Percentiles rank a stretch among this genome's conserved stretches.
Evolutionary conservation across 1,140 invertebrate species (phyloP).

Genomic region (Triops cancriformis): DNA sequence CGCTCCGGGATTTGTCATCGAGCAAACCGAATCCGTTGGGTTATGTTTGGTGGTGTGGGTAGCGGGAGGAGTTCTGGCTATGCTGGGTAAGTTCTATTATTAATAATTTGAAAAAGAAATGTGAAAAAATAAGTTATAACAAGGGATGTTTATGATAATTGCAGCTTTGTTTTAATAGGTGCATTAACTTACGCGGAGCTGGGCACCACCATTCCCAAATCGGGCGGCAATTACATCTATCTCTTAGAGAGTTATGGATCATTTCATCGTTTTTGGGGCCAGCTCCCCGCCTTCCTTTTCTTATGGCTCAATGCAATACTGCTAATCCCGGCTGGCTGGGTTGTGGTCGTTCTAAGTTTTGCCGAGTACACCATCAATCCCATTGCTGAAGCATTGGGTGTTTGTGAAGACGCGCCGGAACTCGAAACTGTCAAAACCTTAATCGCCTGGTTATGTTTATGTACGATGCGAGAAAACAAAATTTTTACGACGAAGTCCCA

Average conservation of each 20-base stretch:
- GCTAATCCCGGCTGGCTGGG: conserved; percentile 37
- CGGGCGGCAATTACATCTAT: conserved; percentile 37
- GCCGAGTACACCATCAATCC: conserved; percentile 78
- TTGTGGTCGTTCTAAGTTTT: conserved; percentile 30
- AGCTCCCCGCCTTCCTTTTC: conserved; percentile 36
- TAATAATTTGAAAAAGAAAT: neutral
- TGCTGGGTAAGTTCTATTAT: neutral
- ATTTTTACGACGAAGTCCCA: conserved; percentile 32
- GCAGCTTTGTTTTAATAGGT: conserved; percentile 34
- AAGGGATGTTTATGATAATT: conserved; percentile 1
- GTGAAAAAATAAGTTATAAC: neutral
- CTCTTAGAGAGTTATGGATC: conserved; percentile 35
- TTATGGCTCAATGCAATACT: conserved; percentile 38
- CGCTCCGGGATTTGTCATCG: neutral
- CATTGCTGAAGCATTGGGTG: conserved; percentile 55
- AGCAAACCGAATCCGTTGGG: neutral
- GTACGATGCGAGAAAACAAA: neutral
- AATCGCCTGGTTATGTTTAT: conserved; percentile 16
- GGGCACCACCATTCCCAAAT: conserved; percentile 39
- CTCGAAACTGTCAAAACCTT: neutral
- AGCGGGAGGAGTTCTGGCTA: neutral
- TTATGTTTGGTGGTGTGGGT: conserved; percentile 1
- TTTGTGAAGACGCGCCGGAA: conserved; percentile 17
- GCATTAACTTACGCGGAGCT: conserved; percentile 44
- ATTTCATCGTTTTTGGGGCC: conserved; percentile 31